Conservation (phyloP, 2,113 vertebrate species). For the Sula dactylatra region DNA sequence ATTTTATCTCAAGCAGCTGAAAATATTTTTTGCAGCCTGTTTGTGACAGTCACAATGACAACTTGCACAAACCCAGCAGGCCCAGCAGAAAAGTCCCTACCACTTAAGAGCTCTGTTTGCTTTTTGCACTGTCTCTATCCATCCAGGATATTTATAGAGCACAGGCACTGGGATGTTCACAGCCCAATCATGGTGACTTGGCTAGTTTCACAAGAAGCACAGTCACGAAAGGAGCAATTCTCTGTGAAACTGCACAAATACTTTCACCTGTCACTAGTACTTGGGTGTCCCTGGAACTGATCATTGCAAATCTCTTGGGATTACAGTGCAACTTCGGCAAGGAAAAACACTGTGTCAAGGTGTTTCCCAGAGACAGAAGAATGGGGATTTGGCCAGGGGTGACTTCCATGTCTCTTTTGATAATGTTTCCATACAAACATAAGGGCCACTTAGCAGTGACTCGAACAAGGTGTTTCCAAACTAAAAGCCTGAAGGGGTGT, state of each 20-base stretch:
- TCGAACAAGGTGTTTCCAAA: background rate
- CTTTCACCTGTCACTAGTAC: background rate
- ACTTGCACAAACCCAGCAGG: background rate
- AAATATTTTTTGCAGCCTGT: constrained; percentile 16
- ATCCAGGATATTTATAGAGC: constrained; percentile 25
- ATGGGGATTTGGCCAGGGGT: background rate
- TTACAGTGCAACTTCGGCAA: background rate
- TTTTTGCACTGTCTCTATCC: background rate
- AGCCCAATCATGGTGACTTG: background rate
- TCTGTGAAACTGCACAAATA: background rate
- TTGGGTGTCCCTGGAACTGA: background rate
- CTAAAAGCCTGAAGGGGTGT: background rate
- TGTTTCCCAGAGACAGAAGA: background rate
- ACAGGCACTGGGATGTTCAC: background rate
- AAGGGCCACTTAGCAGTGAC: background rate
- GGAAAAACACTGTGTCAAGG: background rate
- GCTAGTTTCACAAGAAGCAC: background rate
- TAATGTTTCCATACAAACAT: background rate
- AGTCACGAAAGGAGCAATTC: background rate
- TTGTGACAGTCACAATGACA: background rate
- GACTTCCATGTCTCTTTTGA: background rate
- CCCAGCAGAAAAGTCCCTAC: background rate
- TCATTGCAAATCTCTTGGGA: background rate
- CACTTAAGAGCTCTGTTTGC: background rate
- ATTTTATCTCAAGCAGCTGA: constrained; percentile 8